Evolutionary conservation across 2,797 vertebrate genomes (phyloP), one percentile per base, ranked within the genome.

Genomic region (Macrochelys suwanniensis): DNA sequence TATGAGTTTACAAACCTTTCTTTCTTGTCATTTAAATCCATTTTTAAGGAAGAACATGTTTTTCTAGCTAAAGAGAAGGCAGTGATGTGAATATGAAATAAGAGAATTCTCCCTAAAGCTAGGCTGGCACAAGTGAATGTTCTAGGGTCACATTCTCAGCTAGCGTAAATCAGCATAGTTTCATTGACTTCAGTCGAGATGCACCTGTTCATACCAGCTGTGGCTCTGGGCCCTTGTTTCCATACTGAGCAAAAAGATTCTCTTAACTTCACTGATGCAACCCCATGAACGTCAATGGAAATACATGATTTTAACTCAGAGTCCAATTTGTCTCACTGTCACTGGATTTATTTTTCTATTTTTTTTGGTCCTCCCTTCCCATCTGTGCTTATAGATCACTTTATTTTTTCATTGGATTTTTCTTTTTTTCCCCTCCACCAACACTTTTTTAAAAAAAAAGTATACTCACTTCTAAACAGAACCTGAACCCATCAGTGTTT

Each of bases 401-500:
- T 88, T 91, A 16, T 65, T 82, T 71, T 71, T 86, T 47, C 3
- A 53, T 33, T 77, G 54, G 49, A 23, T 26, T 92, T 50, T 37
- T 28, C 47, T 7, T 19, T 33, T n/a, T 59, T 50, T 87, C 45
- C 47, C 51, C 42, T 33, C 26, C 17, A 51, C 21, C 31, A 65
- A 31, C 80, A 78, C 47, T 88, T 79, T 91, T 65, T 19, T 9
- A 5, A 37, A 37, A 61, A 68, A 23, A 61, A 59, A 77, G 82
- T 90, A 89, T 82, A 65, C 5, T 53, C 87, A 37, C 59, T 91
- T 95, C 87, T 85, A 88, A 86, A 33, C 7, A 15, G 61, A 87
- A 83, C 45, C 31, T 96, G 84, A 81, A 81, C 91, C 50, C n/a
- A 71, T 28, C 26, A 5, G 68, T 91, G 89, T 78, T 76, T 21